These are phyloP conservation scores for Gasterosteus aculeatus DNA, from an alignment of 2,113 vertebrate species.

Conservation along the genomic window DNA sequence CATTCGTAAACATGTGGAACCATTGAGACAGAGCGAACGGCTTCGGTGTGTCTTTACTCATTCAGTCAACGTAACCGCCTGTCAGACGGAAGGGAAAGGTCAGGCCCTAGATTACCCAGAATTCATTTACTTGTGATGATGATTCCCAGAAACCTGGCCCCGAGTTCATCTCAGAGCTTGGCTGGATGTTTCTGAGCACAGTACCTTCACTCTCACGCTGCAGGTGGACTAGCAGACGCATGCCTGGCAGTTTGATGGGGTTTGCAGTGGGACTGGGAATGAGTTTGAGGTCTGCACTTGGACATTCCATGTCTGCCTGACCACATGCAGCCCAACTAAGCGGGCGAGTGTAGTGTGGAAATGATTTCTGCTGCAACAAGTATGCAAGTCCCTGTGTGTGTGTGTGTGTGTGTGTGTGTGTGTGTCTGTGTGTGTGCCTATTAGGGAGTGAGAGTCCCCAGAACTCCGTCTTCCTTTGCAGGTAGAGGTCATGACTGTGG, in stretches of 20 bases:
- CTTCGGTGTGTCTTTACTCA: slow-evolving; percentile 10
- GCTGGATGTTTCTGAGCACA: slow-evolving; percentile 33
- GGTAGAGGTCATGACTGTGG: slow-evolving; percentile 20
- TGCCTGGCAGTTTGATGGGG: slow-evolving; percentile 27
- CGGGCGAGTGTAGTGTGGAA: slow-evolving; percentile 12
- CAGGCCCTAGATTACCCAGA: slow-evolving; percentile 30
- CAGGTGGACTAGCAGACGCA: slow-evolving; percentile 15
- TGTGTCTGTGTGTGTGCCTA: neutral
- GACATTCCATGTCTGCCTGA: slow-evolving; percentile 25
- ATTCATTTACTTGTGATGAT: slow-evolving; percentile 27
- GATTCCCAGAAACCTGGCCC: slow-evolving; percentile 35
- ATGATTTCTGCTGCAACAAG: slow-evolving; percentile 40
- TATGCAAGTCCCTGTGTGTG: slow-evolving; percentile 9
- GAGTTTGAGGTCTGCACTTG: slow-evolving; percentile 38
- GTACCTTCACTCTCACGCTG: slow-evolving; percentile 12
- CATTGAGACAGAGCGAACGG: neutral
- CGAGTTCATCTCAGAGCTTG: slow-evolving; percentile 32
- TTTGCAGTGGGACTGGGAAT: slow-evolving; percentile 29
- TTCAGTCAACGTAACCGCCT: slow-evolving; percentile 24
- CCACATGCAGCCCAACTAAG: slow-evolving; percentile 13
- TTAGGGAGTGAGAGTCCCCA: slow-evolving; percentile 11
- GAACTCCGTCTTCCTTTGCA: slow-evolving; percentile 11
- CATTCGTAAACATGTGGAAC: slow-evolving; percentile 4
- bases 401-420: neutral
- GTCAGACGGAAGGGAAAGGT: slow-evolving; percentile 15